Evolutionary conservation across 1,140 invertebrate species (phyloP), one percentile per base, ranked within the genome.

Genomic region (Eueides isabella): DNA sequence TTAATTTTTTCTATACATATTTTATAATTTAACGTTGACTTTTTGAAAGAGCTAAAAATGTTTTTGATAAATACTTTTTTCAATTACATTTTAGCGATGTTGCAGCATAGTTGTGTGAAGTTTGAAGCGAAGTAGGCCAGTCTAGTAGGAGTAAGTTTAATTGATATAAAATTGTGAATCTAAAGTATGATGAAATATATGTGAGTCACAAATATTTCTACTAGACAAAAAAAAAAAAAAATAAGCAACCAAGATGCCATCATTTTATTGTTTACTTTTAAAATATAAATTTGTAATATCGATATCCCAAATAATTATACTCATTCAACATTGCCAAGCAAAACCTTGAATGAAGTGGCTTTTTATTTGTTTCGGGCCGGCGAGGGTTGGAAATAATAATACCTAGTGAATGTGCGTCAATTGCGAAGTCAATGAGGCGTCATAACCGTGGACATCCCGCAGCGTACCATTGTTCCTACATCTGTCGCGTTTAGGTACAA

Each of bases 1-100:
- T 88, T 85, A 86, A 83, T 71, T 88, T 92, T 91, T 91, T 90
- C 76, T 77, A 82, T 81, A 73, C 48, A 69, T 74, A 65, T 69
- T 74, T 74, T 64, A 30, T 69, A 65, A 38, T 74, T 74, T 65
- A 65, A 33, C 33, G 30, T 26, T 26, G 9, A 12, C 48, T 55
- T 55, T 23, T 26, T 5, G 23, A 4, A 26, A 11, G 16, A 5
- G 14, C 16, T 6, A 38, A 38, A 38, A 38, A 16, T 38, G 5
- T 38, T 5, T 4, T 38, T 38, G 16, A 38, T 14, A 38, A 38
- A 16, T 44, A 7, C 14, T 44, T 44, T 44, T n/a, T n/a, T 2
- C 0, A 44, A 44, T 19, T 44, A 7, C 5, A 19, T n/a, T 44
- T 55, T 9, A n/a, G 23, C 9, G 16, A 23, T 55, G n/a, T 9